These are phyloP conservation scores for Prinia subflava DNA, from an alignment of 2,113 vertebrate genomes.

Conservation along the genomic window DNA sequence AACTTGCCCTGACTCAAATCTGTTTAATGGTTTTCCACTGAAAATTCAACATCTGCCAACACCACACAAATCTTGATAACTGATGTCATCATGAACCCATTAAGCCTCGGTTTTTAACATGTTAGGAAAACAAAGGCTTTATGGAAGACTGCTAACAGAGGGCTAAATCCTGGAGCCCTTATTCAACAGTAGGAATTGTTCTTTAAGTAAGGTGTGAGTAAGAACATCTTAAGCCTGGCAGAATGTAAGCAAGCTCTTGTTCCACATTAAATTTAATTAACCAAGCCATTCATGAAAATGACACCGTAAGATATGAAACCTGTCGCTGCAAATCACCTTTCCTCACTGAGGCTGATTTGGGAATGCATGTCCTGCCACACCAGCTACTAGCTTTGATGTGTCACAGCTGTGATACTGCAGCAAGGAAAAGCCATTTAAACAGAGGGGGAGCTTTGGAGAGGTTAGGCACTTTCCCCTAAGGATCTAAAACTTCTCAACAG, in stretches of 20 bases:
- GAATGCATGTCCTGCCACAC: conserved; percentile 28
- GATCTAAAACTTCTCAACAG: conserved; percentile 3
- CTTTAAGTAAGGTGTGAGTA: conserved; percentile 44
- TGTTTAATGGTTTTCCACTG: conserved; percentile 67
- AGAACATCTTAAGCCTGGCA: conserved; percentile 43
- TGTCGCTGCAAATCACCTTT: conserved; percentile 56
- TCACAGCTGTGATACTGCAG: conserved; percentile 25
- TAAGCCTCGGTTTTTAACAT: conserved; percentile 57
- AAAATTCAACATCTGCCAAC: conserved; percentile 71
- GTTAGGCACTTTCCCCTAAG: neutral
- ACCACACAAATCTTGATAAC: conserved; percentile 71
- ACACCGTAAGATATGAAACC: conserved; percentile 33
- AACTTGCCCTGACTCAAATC: conserved; percentile 59
- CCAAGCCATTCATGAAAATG: conserved; percentile 48
- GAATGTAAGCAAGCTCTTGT: conserved; percentile 48
- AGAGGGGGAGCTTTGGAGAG: neutral
- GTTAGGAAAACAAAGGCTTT: conserved; percentile 61
- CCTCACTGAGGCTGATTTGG: neutral
- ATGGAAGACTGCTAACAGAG: conserved; percentile 63
- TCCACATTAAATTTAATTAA: conserved; percentile 58
- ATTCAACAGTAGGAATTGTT: conserved; percentile 50
- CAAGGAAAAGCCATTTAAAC: conserved; percentile 38
- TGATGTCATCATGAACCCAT: conserved; percentile 68
- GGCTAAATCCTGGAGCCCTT: conserved; percentile 49
- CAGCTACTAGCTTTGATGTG: conserved; percentile 54